Evolutionary conservation across 2,888 invertebrate genomes (phyloP).

Genomic region (Vannuccia rotundouncinata): DNA sequence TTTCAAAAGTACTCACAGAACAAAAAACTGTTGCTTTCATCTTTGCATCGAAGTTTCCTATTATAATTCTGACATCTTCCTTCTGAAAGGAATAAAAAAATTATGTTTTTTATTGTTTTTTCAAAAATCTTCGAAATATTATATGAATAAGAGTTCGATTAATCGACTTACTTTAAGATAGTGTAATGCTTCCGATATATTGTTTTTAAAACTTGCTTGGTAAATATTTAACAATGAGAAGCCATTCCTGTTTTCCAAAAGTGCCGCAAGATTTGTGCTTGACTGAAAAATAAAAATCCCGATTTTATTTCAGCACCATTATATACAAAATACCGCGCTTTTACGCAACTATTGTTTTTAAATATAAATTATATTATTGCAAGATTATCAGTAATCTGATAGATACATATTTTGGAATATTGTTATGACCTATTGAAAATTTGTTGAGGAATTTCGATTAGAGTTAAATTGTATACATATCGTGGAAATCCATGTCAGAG

Average conservation of each 20-base stretch:
- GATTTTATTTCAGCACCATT: not conserved
- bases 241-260: not conserved
- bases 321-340: not conserved
- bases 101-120: not conserved
- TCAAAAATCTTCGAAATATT: not conserved
- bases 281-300: not conserved
- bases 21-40: not conserved
- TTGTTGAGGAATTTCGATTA: too few relatives aligned
- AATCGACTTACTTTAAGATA: not conserved
- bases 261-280: not conserved
- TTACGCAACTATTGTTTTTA: not conserved
- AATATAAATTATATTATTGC: too few relatives aligned
- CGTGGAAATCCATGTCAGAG: too few relatives aligned
- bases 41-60: not conserved
- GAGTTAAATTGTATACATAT: too few relatives aligned
- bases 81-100: not conserved
- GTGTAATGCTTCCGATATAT: not conserved
- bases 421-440: too few relatives aligned
- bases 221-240: not conserved
- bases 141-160: not conserved
- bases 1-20: not conserved
- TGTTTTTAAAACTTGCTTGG: not conserved
- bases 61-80: not conserved
- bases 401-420: too few relatives aligned
- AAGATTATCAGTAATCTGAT: too few relatives aligned